Conservation (phyloP, 2,797 vertebrate genomes). For the Danio tinwini region DNA sequence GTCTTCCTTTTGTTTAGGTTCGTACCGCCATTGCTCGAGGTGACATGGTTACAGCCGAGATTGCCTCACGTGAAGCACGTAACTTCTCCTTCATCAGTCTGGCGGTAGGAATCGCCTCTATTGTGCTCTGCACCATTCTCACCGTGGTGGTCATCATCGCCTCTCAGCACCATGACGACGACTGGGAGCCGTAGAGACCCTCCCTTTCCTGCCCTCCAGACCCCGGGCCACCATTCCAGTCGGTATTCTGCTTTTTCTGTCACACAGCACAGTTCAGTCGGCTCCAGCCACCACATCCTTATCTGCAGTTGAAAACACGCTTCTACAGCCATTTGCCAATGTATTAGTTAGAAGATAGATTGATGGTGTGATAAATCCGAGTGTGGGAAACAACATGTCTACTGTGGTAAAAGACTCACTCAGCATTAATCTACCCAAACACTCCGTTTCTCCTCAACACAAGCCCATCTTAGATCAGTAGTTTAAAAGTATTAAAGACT, state of each 20-base stretch:
- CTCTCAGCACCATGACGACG: constrained; percentile 93
- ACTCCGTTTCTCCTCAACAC: constrained; percentile 29
- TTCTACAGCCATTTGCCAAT: constrained; percentile 8
- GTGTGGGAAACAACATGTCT: not conserved
- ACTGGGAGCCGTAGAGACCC: constrained; percentile 88
- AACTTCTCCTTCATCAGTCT: constrained; percentile 98
- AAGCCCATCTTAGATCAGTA: constrained; percentile 23
- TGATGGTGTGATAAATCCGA: not conserved
- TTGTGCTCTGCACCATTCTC: constrained; percentile 94
- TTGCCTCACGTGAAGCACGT: constrained; percentile 91
- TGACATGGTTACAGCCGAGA: constrained; percentile 94
- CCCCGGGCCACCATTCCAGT: constrained; percentile 38
- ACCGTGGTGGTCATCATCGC: constrained; percentile 96
- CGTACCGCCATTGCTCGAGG: constrained; percentile 90
- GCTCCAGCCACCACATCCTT: constrained; percentile 10
- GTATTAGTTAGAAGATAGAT: constrained; percentile 29
- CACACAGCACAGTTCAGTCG: constrained; percentile 31
- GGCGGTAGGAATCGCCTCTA: constrained; percentile 93
- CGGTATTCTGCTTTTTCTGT: constrained; percentile 49
- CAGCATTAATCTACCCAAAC: constrained; percentile 10
- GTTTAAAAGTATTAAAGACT: not conserved
- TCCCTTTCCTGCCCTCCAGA: constrained; percentile 22
- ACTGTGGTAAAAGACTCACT: constrained; percentile 13
- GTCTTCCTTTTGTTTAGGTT: constrained; percentile 74
- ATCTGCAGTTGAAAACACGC: constrained; percentile 17